Evolutionary conservation across 2,113 vertebrate species (phyloP), one percentile per base, ranked within the genome.

Genomic region (Stegastes partitus): DNA sequence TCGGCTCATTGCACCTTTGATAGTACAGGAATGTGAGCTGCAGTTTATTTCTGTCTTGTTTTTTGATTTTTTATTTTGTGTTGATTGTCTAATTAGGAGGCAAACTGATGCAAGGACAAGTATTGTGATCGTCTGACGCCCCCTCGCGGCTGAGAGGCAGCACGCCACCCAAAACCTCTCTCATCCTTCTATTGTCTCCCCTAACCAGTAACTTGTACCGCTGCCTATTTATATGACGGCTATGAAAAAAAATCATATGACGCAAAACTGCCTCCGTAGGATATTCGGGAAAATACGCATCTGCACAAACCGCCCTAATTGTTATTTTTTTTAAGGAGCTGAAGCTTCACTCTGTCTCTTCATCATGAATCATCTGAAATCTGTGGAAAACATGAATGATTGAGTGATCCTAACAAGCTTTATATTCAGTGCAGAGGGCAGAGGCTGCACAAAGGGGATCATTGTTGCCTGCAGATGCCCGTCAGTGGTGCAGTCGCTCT

Each of bases 391-490:
- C 10, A 67, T 62, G 57, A 81, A 44, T 59, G 49, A 37, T 11
- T 34, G 57, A 67, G 50, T 53, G 21, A 64, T 73, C 44, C 6
- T 67, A 54, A 65, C 37, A 49, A 14, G 85, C 58, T 67, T 56
- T 11, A 49, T 65, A 58, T 77, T 74, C 26, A 67, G 64, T 49
- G 44, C 44, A 74, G 74, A 81, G 76, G 85, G 72, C 54, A 81
- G 58, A 76, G 55, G 81, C 61, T 25, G 68, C 88, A 93, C 94
- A 95, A 94, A 94, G 92, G 75, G 81, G 65, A 31, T 88, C 90
- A 90, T 93, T 95, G 94, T 95, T 89, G 86, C 75, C 54, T 74
- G 71, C 87, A 84, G 87, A 93, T 80, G 85, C 87, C 85, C 85
- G 54, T 84, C 84, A 74, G 82, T 91, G 88, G 68, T 63, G 89